A percentile compares a stretch with the other conserved stretches of the same genome.
Conservation (phyloP, 2,113 vertebrate species). For the Nannospalax galili region DNA sequence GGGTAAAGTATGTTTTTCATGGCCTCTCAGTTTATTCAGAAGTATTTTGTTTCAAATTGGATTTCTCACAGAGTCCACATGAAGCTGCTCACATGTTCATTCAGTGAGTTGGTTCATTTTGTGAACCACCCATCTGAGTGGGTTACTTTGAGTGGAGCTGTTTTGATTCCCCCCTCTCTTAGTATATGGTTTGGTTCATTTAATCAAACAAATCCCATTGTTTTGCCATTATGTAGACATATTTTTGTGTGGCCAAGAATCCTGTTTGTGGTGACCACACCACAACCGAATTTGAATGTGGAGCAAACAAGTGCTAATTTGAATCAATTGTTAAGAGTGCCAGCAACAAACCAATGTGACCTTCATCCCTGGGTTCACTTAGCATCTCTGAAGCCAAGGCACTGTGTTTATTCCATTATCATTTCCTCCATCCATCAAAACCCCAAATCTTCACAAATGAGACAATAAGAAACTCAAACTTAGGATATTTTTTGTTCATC, state of each 20-base stretch:
- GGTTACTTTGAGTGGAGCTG: constrained; percentile 65
- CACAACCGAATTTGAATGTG: constrained; percentile 64
- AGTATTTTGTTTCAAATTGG: constrained; percentile 54
- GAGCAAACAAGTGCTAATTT: constrained; percentile 74
- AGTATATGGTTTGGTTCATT: constrained; percentile 71
- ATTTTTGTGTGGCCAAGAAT: constrained; percentile 76
- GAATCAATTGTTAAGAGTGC: constrained; percentile 71
- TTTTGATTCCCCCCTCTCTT: constrained; percentile 70
- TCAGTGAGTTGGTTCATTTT: constrained; percentile 37
- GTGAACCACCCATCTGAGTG: constrained; percentile 45
- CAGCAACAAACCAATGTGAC: constrained; percentile 50
- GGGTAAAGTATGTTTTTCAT: background rate
- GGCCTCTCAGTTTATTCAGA: background rate
- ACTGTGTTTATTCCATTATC: constrained; percentile 37
- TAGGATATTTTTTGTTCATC: constrained; percentile 4
- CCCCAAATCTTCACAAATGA: background rate
- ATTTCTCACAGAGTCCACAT: background rate
- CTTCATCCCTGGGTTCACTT: constrained; percentile 51
- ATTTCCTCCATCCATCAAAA: constrained; percentile 52
- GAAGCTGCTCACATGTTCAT: constrained; percentile 41
- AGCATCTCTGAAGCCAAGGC: constrained; percentile 18
- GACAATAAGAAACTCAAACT: constrained; percentile 26
- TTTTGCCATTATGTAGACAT: constrained; percentile 67
- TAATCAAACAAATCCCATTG: constrained; percentile 76
- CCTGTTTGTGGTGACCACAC: constrained; percentile 60